Conservation (phyloP, 2,113 vertebrate genomes). For the Scopus umbretta region DNA sequence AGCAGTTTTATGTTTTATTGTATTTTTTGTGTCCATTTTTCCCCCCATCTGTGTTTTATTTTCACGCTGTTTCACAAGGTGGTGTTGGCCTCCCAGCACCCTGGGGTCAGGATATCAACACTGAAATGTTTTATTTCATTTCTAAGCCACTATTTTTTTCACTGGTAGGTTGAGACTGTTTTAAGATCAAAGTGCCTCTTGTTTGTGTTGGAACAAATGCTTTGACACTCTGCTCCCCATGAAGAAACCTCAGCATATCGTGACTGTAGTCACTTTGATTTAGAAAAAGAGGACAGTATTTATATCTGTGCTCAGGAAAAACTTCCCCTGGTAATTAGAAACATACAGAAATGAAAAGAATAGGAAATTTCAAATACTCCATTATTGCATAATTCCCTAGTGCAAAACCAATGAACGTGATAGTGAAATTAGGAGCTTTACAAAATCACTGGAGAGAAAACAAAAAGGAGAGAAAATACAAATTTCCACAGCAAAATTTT, state of each 20-base stretch:
- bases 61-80: not conserved
- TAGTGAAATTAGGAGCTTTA: not conserved
- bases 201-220: not conserved
- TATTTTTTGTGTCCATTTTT: not conserved
- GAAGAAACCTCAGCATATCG: not conserved
- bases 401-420: not conserved
- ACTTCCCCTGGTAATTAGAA: not conserved
- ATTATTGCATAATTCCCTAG: not conserved
- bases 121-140: not conserved
- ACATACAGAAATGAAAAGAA: not conserved
- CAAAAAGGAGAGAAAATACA: not conserved
- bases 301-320: not conserved
- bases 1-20: not conserved
- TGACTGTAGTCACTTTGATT: not conserved
- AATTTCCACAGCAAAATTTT: not conserved
- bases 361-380: not conserved
- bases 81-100: not conserved
- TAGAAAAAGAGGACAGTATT: not conserved
- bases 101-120: not conserved
- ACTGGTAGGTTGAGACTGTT: not conserved
- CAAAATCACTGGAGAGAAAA: not conserved
- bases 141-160: not conserved
- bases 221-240: not conserved
- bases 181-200: conserved; percentile 49
- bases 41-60: not conserved